Percentiles rank a stretch among this genome's conserved stretches.
These are phyloP conservation scores for Plotosus lineatus DNA, from an alignment of 2,113 vertebrate species.

Conservation along the genomic window DNA sequence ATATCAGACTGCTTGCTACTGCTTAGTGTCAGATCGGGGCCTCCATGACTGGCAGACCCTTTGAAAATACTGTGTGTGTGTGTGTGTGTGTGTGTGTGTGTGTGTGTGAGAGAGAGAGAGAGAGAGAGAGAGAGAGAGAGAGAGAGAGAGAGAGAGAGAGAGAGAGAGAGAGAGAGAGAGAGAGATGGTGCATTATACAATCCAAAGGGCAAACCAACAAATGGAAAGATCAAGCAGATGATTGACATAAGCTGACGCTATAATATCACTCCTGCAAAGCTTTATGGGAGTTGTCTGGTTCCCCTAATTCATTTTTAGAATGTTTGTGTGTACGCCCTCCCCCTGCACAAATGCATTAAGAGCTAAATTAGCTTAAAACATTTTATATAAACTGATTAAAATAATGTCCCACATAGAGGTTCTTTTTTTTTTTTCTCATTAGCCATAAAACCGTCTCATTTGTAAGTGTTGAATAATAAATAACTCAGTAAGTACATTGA, in stretches of 20 bases:
- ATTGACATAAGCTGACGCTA: slow-evolving; percentile 42
- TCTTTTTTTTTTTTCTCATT: not conserved
- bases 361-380: not conserved
- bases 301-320: not conserved
- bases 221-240: slow-evolving; percentile 52
- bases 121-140: not conserved
- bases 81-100: not conserved
- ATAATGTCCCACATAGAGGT: not conserved
- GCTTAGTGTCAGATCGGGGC: slow-evolving; percentile 43
- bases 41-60: slow-evolving; percentile 48
- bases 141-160: not conserved
- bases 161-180: not conserved
- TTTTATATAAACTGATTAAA: not conserved
- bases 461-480: not conserved
- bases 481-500: not conserved
- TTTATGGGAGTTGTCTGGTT: slow-evolving; percentile 24
- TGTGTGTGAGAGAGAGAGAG: not conserved
- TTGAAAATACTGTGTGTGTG: slow-evolving; percentile 29
- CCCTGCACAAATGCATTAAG: not conserved
- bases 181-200: slow-evolving; percentile 17
- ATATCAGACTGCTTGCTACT: slow-evolving; percentile 46
- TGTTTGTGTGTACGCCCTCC: not conserved
- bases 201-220: slow-evolving; percentile 36
- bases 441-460: not conserved
- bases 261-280: slow-evolving; percentile 37